Percentiles rank a stretch among this genome's conserved stretches.
Conservation (phyloP, 2,113 vertebrate genomes). For the Strigops habroptila region DNA sequence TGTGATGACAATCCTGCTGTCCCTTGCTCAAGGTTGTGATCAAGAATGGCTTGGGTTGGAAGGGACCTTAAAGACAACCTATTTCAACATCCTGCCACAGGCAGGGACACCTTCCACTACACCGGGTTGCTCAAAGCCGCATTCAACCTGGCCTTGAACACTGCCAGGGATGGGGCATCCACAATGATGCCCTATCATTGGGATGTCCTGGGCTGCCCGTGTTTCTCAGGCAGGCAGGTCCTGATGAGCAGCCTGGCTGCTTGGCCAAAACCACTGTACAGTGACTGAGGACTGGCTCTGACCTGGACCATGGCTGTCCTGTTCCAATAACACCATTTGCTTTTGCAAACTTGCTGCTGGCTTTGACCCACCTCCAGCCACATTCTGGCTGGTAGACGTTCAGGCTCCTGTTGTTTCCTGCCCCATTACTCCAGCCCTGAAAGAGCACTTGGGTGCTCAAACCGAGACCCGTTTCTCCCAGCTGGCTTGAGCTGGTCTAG, state of each 20-base stretch:
- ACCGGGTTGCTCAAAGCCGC: not conserved
- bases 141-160: not conserved
- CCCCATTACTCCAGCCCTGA: not conserved
- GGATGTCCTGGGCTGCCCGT: not conserved
- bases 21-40: not conserved
- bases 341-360: not conserved
- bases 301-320: fast-evolving
- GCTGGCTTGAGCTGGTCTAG: not conserved
- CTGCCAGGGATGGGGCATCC: not conserved
- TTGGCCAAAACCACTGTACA: fast-evolving
- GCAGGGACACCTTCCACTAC: not conserved
- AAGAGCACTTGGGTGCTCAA: not conserved
- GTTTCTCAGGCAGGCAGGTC: not conserved
- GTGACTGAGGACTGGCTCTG: not conserved
- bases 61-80: not conserved
- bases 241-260: not conserved
- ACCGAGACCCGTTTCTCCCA: not conserved
- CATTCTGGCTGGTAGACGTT: fast-evolving
- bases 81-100: not conserved
- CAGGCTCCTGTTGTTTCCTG: not conserved
- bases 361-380: not conserved
- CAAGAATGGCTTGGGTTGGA: not conserved
- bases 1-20: not conserved
- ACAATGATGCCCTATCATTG: not conserved
- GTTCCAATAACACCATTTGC: not conserved